phyloP scores from a whole-genome alignment of 2,113 vertebrate species.

The Pteropus alecto region DNA sequence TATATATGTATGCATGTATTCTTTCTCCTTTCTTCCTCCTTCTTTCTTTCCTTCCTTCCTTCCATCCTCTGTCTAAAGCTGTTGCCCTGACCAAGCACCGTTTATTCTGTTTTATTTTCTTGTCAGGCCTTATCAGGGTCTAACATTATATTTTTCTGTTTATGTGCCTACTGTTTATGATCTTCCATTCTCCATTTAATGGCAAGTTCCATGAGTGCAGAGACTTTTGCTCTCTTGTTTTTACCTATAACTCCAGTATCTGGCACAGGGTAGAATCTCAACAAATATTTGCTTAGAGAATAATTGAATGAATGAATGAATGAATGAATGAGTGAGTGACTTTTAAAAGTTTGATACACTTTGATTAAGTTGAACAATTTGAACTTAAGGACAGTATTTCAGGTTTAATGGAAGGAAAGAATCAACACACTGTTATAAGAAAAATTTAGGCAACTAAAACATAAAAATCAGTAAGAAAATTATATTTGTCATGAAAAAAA shows the following conservation, averaged over 20 bases:
- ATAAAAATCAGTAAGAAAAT: neutral
- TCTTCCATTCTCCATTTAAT: neutral
- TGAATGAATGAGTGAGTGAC: neutral
- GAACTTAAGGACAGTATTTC: neutral
- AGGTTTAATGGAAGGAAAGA: neutral
- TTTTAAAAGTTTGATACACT: neutral
- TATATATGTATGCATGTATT: neutral
- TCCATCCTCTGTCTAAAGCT: neutral
- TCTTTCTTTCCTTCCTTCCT: neutral
- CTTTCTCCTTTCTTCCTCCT: neutral
- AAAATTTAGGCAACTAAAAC: neutral
- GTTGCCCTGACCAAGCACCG: neutral
- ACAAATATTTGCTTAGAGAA: neutral
- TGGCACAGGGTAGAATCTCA: neutral
- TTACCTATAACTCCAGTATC: neutral
- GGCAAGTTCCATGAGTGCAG: neutral
- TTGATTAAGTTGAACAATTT: conserved; percentile 1
- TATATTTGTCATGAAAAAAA: conserved; percentile 5
- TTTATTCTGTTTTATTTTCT: neutral
- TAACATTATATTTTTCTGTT: neutral
- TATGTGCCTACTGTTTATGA: neutral
- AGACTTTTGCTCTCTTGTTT: neutral
- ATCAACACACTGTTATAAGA: neutral
- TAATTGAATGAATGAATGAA: neutral
- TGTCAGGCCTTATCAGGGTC: neutral